A percentile compares a stretch with the other conserved stretches of the same genome.
Conservation (phyloP, 2,888 invertebrate genomes). For the Dynastes hyllus region DNA sequence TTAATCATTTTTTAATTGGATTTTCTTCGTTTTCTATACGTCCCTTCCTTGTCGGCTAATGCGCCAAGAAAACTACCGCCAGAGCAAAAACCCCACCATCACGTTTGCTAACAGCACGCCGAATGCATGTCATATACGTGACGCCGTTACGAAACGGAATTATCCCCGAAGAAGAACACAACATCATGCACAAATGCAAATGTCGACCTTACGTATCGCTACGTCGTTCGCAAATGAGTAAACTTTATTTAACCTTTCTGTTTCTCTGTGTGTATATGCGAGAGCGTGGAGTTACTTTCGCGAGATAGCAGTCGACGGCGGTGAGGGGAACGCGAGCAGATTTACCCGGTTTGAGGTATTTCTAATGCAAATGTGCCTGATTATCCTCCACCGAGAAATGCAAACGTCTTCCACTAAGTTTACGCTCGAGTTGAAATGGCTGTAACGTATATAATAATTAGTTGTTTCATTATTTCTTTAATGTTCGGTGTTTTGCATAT, state of each 20-base stretch:
- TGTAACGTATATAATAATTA: constrained; percentile 23
- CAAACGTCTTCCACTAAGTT: constrained; percentile 22
- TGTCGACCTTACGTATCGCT: constrained; percentile 60
- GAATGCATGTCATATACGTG: constrained; percentile 52
- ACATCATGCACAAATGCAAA: constrained; percentile 43
- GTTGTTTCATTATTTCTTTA: constrained; percentile 22
- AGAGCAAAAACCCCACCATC: constrained; percentile 22
- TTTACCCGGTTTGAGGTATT: constrained; percentile 66
- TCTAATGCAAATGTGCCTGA: constrained; percentile 68
- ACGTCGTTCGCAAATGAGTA: constrained; percentile 65
- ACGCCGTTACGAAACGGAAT: constrained; percentile 52
- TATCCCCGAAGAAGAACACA: constrained; percentile 54
- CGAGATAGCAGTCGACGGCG: constrained; percentile 42
- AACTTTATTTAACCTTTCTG: constrained; percentile 67
- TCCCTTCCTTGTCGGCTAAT: background rate
- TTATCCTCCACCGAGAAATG: constrained; percentile 60
- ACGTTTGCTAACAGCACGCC: constrained; percentile 29
- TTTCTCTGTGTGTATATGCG: constrained; percentile 7
- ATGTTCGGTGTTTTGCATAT: constrained; percentile 23
- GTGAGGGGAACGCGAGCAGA: constrained; percentile 57
- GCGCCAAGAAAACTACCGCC: background rate
- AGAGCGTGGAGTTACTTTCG: constrained; percentile 61
- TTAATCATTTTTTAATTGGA: constrained; percentile 45
- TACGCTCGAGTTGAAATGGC: constrained; percentile 20
- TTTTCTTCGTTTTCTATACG: constrained; percentile 30